phyloP scores from a whole-genome alignment of 2,797 vertebrate genomes.

The Sebastes elongatus region DNA sequence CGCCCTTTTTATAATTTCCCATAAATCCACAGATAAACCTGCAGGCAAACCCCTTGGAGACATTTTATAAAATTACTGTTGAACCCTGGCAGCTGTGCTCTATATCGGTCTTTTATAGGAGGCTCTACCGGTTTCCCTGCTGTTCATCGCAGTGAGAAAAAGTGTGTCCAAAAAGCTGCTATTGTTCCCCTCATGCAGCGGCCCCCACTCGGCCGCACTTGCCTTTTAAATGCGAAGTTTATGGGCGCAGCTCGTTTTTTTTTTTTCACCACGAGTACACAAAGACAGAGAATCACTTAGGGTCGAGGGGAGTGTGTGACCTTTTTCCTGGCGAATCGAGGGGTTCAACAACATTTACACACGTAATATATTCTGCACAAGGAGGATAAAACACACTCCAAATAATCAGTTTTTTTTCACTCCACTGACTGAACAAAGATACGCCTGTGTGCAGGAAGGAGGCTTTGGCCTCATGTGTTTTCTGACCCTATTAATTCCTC shows the following conservation, averaged over 20 bases:
- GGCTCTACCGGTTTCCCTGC: constrained; percentile 84
- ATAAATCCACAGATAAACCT: constrained; percentile 71
- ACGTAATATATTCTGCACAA: constrained; percentile 87
- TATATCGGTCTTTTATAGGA: constrained; percentile 81
- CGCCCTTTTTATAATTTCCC: constrained; percentile 58
- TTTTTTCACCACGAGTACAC: constrained; percentile 79
- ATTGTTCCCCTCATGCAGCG: constrained; percentile 84
- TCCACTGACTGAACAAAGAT: constrained; percentile 75
- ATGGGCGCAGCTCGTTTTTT: constrained; percentile 84
- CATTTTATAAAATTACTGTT: constrained; percentile 81
- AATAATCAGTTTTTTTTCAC: constrained; percentile 76
- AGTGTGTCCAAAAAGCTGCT: constrained; percentile 87
- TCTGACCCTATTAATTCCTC: constrained; percentile 62
- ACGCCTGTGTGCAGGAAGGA: constrained; percentile 56
- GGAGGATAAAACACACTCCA: constrained; percentile 81
- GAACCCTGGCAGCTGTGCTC: constrained; percentile 84
- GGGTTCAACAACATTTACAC: constrained; percentile 89
- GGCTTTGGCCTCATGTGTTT: constrained; percentile 59
- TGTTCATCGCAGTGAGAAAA: constrained; percentile 86
- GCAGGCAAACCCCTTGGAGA: constrained; percentile 67
- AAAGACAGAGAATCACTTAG: constrained; percentile 85
- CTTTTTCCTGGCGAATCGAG: constrained; percentile 83
- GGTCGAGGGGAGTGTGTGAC: constrained; percentile 90
- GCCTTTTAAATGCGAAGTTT: constrained; percentile 90
- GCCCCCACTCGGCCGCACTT: constrained; percentile 83